Evolutionary conservation across 2,888 invertebrate species (phyloP).

Genomic region (Xylophagus ater): DNA sequence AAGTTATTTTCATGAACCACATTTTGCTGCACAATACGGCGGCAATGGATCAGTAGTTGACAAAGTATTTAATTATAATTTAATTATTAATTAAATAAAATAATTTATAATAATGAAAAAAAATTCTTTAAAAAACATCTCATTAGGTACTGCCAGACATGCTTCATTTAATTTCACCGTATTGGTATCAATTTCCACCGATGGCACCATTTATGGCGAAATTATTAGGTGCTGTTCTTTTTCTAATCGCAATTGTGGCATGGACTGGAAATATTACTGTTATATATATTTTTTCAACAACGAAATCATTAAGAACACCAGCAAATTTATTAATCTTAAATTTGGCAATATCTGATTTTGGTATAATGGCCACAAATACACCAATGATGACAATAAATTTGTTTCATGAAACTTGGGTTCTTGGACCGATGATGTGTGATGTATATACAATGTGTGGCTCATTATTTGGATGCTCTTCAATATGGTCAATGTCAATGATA

Average conservation of each 20-base stretch:
- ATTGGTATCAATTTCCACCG: slow-evolving; percentile 45
- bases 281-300: slow-evolving; percentile 54
- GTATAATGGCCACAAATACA: slow-evolving; percentile 46
- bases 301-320: slow-evolving; percentile 48
- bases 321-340: slow-evolving; percentile 52
- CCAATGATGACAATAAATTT: slow-evolving; percentile 50
- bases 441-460: slow-evolving; percentile 52
- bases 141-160: slow-evolving; percentile 48
- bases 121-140: neutral
- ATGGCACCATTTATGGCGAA: slow-evolving; percentile 44
- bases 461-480: slow-evolving; percentile 79
- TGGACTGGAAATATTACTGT: slow-evolving; percentile 30
- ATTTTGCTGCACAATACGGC: slow-evolving; percentile 29
- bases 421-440: slow-evolving; percentile 48
- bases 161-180: slow-evolving; percentile 52
- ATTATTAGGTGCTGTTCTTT: slow-evolving; percentile 46
- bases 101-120: neutral
- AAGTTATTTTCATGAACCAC: slow-evolving; percentile 43
- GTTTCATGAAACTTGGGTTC: slow-evolving; percentile 49
- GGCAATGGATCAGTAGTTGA: slow-evolving; percentile 8
- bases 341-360: slow-evolving; percentile 50
- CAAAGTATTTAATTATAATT: slow-evolving; percentile 2
- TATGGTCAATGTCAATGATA: slow-evolving; percentile 89
- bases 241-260: slow-evolving; percentile 45
- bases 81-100: neutral